These are phyloP conservation scores for Papilio elwesi DNA, from an alignment of 2,888 invertebrate genomes.

Conservation along the genomic window DNA sequence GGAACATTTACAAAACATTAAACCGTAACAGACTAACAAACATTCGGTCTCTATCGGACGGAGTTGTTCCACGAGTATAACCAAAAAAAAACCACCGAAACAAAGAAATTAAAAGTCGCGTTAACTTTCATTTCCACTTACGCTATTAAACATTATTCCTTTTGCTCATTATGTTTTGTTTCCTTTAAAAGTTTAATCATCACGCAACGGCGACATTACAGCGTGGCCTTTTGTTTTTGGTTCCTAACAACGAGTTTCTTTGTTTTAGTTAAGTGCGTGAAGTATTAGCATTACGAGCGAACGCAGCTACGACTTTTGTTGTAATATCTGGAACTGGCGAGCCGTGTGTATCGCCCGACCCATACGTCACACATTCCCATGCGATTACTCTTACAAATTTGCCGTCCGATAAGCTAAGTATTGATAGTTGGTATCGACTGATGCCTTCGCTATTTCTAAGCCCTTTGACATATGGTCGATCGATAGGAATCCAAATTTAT, in stretches of 20 bases:
- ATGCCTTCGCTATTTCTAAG: constrained; percentile 30
- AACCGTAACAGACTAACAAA: constrained; percentile 1
- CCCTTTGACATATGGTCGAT: constrained; percentile 33
- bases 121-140: constrained; percentile 33
- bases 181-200: constrained; percentile 35
- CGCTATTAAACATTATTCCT: constrained; percentile 33
- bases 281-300: constrained; percentile 34
- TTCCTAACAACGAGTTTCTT: constrained; percentile 33
- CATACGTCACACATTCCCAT: constrained; percentile 56
- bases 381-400: constrained; percentile 69
- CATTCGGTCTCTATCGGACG: not conserved
- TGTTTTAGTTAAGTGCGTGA: constrained; percentile 35
- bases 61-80: not conserved
- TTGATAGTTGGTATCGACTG: constrained; percentile 40
- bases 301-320: constrained; percentile 24
- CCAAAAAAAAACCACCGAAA: not conserved
- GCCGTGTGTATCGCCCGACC: constrained; percentile 46
- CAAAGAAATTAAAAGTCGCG: constrained; percentile 21
- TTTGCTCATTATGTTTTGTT: constrained; percentile 37
- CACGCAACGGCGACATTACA: constrained; percentile 26
- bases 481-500: constrained; percentile 10
- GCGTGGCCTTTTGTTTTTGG: constrained; percentile 32
- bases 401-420: constrained; percentile 50
- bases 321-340: constrained; percentile 16
- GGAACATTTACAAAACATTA: not conserved